Percentiles rank a stretch among this genome's conserved stretches.
phyloP scores from a whole-genome alignment of 2,113 vertebrate genomes.

The Jacana jacana region DNA sequence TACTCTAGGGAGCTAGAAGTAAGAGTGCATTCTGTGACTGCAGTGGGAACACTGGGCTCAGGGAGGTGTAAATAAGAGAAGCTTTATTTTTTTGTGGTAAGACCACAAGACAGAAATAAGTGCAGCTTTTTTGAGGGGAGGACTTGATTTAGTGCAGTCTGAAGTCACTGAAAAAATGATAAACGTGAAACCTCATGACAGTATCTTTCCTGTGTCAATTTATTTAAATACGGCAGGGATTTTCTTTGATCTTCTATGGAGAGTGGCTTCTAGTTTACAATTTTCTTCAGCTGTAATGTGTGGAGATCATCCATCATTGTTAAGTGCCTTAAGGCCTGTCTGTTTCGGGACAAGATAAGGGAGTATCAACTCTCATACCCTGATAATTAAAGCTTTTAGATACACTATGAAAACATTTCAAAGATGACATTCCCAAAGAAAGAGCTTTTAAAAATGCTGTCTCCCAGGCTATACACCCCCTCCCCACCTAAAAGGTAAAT shows the following conservation, averaged over 20 bases:
- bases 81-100: neutral
- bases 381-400: slow-evolving; percentile 50
- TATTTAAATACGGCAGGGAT: neutral
- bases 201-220: neutral
- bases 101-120: neutral
- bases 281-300: slow-evolving; percentile 1
- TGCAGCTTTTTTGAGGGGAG: neutral
- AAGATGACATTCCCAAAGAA: neutral
- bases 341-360: slow-evolving; percentile 44
- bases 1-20: neutral
- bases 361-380: slow-evolving; percentile 30
- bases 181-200: neutral
- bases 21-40: neutral
- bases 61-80: neutral
- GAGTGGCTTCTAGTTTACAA: slow-evolving; percentile 28
- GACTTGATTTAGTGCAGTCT: neutral
- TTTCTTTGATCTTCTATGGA: slow-evolving; percentile 7
- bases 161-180: neutral
- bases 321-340: slow-evolving; percentile 27
- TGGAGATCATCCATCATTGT: slow-evolving; percentile 27
- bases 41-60: neutral
- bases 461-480: neutral
- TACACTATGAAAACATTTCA: slow-evolving; percentile 15
- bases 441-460: neutral
- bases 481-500: neutral